Evolutionary conservation across 2,797 vertebrate genomes (phyloP), one percentile per base, ranked within the genome.

Genomic region (Tachyglossus aculeatus): DNA sequence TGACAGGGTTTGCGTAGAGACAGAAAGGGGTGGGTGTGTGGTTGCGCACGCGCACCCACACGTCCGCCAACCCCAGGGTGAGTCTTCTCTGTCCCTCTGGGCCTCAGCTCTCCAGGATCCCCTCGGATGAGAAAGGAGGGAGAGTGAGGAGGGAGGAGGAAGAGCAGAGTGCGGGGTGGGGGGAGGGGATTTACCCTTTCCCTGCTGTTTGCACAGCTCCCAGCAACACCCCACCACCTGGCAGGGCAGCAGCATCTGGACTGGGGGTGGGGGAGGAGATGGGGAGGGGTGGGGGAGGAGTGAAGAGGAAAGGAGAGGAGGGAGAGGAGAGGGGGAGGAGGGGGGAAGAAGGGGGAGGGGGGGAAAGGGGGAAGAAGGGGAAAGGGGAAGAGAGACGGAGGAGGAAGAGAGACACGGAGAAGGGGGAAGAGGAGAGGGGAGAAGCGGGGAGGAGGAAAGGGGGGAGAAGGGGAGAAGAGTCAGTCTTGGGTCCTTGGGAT

Each of bases 171-270:
- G 16, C 57, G 73, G 5, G 6, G 38, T 36, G 13, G 12, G 37
- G 32, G 33, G 51, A 38, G 54, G 44, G 38, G 50, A 27, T 29
- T 9, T 25, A 21, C 4, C 25, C 45, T 27, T 16, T 27, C 45
- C 5, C 31, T 27, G 16, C 45, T 29, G 52, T 13, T 21, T 12
- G 16, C 59, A 75, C 50, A 68, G 51, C 77, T 74, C 71, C 61
- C 71, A 48, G 78, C 80, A 85, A n/a, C n/a, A n/a, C n/a, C n/a
- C n/a, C n/a, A n/a, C n/a, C n/a, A n/a, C n/a, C n/a, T n/a, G n/a
- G n/a, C n/a, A n/a, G n/a, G n/a, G n/a, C 12, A 27, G 45, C 14
- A 25, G 13, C 16, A 15, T 8, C 14, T 25, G 19, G 25, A 6
- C 11, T 13, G 18, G 41, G 41, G 41, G 14, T 16, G 22, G 44